These are phyloP conservation scores for Anarsia innoxiella DNA, from an alignment of 2,888 invertebrate species.

Conservation along the genomic window DNA sequence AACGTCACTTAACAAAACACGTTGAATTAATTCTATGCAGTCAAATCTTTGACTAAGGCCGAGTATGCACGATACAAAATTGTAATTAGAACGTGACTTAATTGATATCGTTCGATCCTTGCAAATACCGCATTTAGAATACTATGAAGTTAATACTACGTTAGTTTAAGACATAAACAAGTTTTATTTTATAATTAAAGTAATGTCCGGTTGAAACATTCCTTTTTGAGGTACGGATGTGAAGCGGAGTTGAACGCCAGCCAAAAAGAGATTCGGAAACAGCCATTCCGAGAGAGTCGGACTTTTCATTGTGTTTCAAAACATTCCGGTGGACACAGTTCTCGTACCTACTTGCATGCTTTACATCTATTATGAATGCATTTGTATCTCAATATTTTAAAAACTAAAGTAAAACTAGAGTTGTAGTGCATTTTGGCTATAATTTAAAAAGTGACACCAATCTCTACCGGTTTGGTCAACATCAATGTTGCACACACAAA, in stretches of 20 bases:
- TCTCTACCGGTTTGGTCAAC: too few relatives aligned
- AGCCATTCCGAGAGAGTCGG: conserved; percentile 23
- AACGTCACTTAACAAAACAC: conserved; percentile 29
- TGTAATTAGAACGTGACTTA: too few relatives aligned
- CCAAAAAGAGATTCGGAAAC: conserved; percentile 34
- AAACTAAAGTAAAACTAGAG: conserved; percentile 2
- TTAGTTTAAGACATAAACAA: not conserved
- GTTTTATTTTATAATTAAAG: conserved; percentile 9
- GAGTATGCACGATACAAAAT: conserved; percentile 24
- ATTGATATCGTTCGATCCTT: too few relatives aligned
- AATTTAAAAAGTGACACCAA: too few relatives aligned
- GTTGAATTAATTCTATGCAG: conserved; percentile 59
- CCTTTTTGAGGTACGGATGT: conserved; percentile 27
- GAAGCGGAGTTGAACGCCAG: conserved; percentile 36
- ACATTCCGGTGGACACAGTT: conserved; percentile 15
- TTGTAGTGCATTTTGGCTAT: conserved; percentile 7
- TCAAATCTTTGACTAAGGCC: conserved; percentile 64
- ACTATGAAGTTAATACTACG: too few relatives aligned
- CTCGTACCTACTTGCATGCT: conserved; percentile 6
- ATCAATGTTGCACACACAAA: too few relatives aligned
- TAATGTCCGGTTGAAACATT: conserved; percentile 26
- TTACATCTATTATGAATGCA: conserved; percentile 1
- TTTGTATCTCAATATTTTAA: not conserved
- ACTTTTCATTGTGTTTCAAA: conserved; percentile 24
- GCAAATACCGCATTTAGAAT: too few relatives aligned